Evolutionary conservation across 1,140 invertebrate genomes (phyloP).

Genomic region (Trinorchestia longiramus): DNA sequence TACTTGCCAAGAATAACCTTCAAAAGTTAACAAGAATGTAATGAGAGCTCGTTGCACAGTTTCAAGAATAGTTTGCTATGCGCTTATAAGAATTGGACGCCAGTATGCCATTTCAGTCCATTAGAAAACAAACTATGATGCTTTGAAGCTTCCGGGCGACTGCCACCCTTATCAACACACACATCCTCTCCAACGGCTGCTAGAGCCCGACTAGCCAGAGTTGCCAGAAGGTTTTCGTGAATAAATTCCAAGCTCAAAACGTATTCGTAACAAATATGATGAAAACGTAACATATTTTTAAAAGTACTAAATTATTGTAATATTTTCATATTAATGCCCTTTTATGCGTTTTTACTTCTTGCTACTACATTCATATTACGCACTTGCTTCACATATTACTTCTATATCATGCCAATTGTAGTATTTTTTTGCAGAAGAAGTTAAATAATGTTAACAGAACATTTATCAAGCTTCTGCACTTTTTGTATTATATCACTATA

Average conservation of each 20-base stretch:
- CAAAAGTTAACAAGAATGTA: neutral
- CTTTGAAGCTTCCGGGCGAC: slow-evolving; percentile 19
- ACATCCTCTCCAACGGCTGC: slow-evolving; percentile 4
- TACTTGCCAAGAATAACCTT: neutral
- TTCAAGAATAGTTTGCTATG: neutral
- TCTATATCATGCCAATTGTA: neutral
- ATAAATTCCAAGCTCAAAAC: neutral
- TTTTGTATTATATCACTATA: no score
- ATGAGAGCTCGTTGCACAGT: neutral
- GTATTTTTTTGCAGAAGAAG: neutral
- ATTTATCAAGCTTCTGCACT: no score
- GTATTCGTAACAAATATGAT: neutral
- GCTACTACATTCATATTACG: neutral
- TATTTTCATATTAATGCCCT: no score
- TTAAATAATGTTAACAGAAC: no score
- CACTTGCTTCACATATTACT: no score
- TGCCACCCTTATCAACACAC: neutral
- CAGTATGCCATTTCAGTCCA: neutral
- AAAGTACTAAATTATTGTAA: no score
- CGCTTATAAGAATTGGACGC: neutral
- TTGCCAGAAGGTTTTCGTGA: neutral
- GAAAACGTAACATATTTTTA: no score
- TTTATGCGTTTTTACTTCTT: neutral
- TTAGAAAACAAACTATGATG: neutral
- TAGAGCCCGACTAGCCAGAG: neutral